Evolutionary conservation across 2,888 invertebrate species (phyloP), one percentile per base, ranked within the genome.

Genomic region (Euzophera pinguis): DNA sequence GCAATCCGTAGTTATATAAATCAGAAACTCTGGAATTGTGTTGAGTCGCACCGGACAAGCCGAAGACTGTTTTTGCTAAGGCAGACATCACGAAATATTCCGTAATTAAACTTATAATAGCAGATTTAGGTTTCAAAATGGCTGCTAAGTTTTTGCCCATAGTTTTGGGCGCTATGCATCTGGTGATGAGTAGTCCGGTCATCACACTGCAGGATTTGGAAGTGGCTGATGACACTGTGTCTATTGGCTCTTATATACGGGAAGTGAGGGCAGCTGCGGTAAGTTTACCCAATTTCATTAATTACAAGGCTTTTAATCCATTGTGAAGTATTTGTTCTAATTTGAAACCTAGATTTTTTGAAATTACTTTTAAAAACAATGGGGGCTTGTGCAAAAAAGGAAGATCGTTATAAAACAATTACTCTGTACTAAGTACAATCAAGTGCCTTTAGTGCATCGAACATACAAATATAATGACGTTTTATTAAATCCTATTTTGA

Each of bases 231-330:
- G 92, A 92, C 63, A 91, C 91, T 0, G 78, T 84, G 55, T 81
- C 91, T 17, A 91, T 92, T 5, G 92, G 92, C 54, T 92, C 92
- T 6, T 91, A 91, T 58, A 79, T 92, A 14, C 78, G 93, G 42
- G 92, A 92, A 78, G 84, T 91, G 0, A 81, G 92, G 63, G 92
- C 92, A 10, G 89, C 89, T 55, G 75, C 90, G 69, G 91, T 91
- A 66, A 82, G 82, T 69, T 5, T n/a, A 14, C 34, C 12, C 35
- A 17, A 12, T 38, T 43, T 29, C 7, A 48, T n/a, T 17, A 7
- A 16, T n/a, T 42, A 7, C 10, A 32, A 10, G 7, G 32, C 7
- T 16, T 27, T 41, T 8, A 22, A 10, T 22, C 22, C 22, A 22
- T 22, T 22, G 22, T 22, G 22, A 22, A 22, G 5, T 2, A 22